phyloP scores from a whole-genome alignment of 2,888 invertebrate species.

The Sesia bembeciformis region DNA sequence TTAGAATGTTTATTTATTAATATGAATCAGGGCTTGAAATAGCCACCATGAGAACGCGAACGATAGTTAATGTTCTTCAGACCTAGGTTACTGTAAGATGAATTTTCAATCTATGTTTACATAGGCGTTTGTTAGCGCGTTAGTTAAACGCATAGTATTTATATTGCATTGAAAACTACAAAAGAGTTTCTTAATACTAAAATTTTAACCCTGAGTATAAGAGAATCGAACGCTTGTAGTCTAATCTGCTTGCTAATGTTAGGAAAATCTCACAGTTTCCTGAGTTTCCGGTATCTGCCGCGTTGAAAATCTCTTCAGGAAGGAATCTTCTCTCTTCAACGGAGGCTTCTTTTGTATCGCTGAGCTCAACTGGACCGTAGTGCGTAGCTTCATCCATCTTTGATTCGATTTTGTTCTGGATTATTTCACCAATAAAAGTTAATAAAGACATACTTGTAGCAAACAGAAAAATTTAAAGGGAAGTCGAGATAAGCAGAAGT shows the following conservation, averaged over 20 bases:
- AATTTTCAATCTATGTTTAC: no score
- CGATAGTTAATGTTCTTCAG: no score
- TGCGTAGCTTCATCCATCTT: constrained; percentile 96
- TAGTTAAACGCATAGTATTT: no score
- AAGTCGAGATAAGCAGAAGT: constrained; percentile 27
- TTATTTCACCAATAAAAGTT: constrained; percentile 15
- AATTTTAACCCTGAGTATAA: no score
- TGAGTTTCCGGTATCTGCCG: constrained; percentile 91
- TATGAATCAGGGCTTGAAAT: no score
- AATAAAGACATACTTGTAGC: not conserved
- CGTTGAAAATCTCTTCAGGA: constrained; percentile 94
- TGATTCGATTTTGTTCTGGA: constrained; percentile 93
- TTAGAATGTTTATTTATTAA: no score
- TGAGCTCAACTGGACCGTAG: constrained; percentile 93
- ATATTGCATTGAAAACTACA: no score
- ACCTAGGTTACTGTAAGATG: no score
- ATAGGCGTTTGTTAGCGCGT: no score
- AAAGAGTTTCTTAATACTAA: no score
- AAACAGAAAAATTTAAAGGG: constrained; percentile 9
- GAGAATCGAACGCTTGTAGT: no score
- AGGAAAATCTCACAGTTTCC: constrained; percentile 75
- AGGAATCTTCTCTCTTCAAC: constrained; percentile 92
- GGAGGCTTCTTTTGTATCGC: constrained; percentile 92
- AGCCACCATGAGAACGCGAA: no score
- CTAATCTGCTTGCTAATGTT: not conserved